Conservation (phyloP, 2,797 vertebrate genomes). For the Onychomys arenicola region DNA sequence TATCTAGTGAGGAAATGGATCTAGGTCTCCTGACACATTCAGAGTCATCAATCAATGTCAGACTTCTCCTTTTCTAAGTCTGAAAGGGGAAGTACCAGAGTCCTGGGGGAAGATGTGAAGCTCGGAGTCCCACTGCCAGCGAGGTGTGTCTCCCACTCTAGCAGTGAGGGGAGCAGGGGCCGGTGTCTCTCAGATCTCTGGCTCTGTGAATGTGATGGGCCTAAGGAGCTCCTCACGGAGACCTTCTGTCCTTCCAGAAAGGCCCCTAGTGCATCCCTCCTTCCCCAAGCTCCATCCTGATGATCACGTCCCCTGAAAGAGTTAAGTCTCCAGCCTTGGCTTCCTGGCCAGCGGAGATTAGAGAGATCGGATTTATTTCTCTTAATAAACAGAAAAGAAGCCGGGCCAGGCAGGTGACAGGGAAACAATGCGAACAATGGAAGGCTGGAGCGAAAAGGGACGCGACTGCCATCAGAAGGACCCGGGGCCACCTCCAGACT, state of each 20-base stretch:
- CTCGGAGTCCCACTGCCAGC: not conserved
- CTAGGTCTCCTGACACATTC: not conserved
- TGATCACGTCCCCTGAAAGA: constrained; percentile 65
- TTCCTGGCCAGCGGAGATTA: constrained; percentile 69
- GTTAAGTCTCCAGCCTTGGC: constrained; percentile 70
- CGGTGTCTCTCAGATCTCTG: not conserved
- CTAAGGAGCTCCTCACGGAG: constrained; percentile 10
- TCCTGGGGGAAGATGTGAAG: not conserved
- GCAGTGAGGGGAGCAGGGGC: not conserved
- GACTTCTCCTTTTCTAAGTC: constrained; percentile 32
- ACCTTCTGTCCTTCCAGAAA: not conserved
- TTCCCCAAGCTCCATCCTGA: constrained; percentile 11
- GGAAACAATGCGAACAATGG: constrained; percentile 73
- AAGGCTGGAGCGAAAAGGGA: constrained; percentile 57
- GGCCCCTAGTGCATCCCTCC: not conserved
- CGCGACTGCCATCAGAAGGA: constrained; percentile 39
- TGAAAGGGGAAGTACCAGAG: not conserved
- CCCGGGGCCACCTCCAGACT: constrained; percentile 42
- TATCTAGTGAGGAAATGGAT: constrained; percentile 32
- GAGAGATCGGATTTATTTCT: constrained; percentile 77
- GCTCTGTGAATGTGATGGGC: not conserved
- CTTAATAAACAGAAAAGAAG: constrained; percentile 80
- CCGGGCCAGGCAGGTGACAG: constrained; percentile 67
- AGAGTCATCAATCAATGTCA: constrained; percentile 53
- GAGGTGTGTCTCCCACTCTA: not conserved